Conservation (phyloP, 2,888 invertebrate species). For the Nebria brevicollis region DNA sequence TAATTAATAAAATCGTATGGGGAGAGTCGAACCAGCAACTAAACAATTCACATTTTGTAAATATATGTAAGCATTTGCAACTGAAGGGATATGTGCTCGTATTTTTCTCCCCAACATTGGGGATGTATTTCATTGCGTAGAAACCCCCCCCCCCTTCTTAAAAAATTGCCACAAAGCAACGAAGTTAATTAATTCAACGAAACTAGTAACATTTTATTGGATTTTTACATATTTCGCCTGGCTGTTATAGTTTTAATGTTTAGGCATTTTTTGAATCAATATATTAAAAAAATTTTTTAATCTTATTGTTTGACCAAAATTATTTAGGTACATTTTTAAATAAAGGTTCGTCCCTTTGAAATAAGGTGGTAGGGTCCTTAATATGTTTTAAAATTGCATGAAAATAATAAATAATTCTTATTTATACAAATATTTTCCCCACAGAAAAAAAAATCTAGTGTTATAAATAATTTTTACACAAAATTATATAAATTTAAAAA, state of each 20-base stretch:
- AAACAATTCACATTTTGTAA: slow-evolving; percentile 22
- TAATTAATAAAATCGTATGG: not conserved
- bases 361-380: not conserved
- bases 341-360: not conserved
- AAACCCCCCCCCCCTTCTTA: not conserved
- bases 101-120: slow-evolving; percentile 16
- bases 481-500: not conserved
- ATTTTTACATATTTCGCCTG: not conserved
- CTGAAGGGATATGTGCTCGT: slow-evolving; percentile 12
- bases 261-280: too few relatives aligned
- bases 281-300: not conserved
- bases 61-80: slow-evolving; percentile 24
- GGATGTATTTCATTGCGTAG: slow-evolving; percentile 10
- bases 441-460: not conserved
- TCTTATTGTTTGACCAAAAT: not conserved
- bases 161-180: slow-evolving; percentile 9
- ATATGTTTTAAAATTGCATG: not conserved
- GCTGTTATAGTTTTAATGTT: not conserved
- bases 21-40: slow-evolving; percentile 29
- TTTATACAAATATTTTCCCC: not conserved
- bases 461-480: not conserved
- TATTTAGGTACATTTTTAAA: not conserved
- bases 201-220: not conserved
- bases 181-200: not conserved
- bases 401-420: not conserved